A percentile compares a stretch with the other conserved stretches of the same genome.
phyloP scores from a whole-genome alignment of 2,797 vertebrate genomes.

The Eospalax fontanierii region DNA sequence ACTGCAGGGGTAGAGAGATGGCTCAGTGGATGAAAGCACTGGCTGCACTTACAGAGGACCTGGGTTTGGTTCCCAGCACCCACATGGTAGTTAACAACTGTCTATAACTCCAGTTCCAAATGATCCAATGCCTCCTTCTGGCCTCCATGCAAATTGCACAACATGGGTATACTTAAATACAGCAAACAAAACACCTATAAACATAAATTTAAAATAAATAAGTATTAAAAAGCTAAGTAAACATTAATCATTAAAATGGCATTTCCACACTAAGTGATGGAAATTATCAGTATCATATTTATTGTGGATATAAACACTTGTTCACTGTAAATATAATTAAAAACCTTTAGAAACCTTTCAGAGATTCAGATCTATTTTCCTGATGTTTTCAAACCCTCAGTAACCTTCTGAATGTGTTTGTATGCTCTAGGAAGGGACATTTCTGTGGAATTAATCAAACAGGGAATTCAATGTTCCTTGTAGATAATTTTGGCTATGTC shows the following conservation, averaged over 20 bases:
- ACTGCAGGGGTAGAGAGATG: background rate
- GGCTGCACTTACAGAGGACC: too few relatives aligned
- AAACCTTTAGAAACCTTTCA: slow-evolving; percentile 63
- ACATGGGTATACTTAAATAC: too few relatives aligned
- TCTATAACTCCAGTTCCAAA: too few relatives aligned
- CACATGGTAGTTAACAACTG: too few relatives aligned
- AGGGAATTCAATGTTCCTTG: slow-evolving; percentile 70
- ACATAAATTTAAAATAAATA: too few relatives aligned
- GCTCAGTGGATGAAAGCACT: too few relatives aligned
- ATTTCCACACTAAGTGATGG: slow-evolving; percentile 37
- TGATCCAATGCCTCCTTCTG: too few relatives aligned
- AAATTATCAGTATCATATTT: slow-evolving; percentile 35
- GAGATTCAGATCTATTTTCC: slow-evolving; percentile 39
- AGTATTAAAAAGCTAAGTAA: background rate
- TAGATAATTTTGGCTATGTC: slow-evolving; percentile 82
- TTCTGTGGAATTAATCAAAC: slow-evolving; percentile 74
- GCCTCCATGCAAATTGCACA: too few relatives aligned
- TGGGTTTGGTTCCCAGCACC: too few relatives aligned
- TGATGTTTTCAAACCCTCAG: slow-evolving; percentile 52
- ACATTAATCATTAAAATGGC: background rate
- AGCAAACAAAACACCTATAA: too few relatives aligned
- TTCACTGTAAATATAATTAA: slow-evolving; percentile 55
- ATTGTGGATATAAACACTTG: slow-evolving; percentile 23
- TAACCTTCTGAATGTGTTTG: slow-evolving; percentile 52
- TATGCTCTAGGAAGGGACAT: slow-evolving; percentile 50